Conservation (phyloP, 2,797 vertebrate genomes). For the Myripristis jacobus region DNA sequence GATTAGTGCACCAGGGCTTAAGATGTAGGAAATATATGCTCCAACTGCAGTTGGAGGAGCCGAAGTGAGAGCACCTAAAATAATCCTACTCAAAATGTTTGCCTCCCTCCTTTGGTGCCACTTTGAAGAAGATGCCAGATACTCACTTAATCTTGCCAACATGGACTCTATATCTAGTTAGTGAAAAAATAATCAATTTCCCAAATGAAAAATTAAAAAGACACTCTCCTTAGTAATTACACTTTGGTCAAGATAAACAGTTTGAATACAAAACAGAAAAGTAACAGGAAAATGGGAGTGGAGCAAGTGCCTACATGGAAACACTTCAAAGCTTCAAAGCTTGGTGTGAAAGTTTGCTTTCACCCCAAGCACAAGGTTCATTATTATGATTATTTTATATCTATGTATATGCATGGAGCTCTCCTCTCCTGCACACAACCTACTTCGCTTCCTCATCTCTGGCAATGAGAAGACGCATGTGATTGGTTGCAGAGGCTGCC, state of each 20-base stretch:
- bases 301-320: background rate
- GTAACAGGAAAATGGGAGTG: background rate
- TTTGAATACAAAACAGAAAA: too few species aligned
- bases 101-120: too few species aligned
- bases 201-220: constrained; percentile 51
- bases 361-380: too few species aligned
- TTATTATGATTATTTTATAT: too few species aligned
- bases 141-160: constrained; percentile 25
- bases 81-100: too few species aligned
- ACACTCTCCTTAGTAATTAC: constrained; percentile 15
- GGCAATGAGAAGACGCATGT: constrained; percentile 92
- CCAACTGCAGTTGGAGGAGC: too few species aligned
- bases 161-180: constrained; percentile 45
- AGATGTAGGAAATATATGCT: too few species aligned
- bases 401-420: background rate
- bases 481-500: constrained; percentile 88
- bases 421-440: constrained; percentile 41
- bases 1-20: background rate
- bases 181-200: constrained; percentile 44
- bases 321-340: background rate
- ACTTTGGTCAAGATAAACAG: constrained; percentile 1
- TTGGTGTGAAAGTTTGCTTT: background rate
- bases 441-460: constrained; percentile 91
- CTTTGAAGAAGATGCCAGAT: too few species aligned
- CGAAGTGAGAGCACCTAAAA: too few species aligned